A percentile compares a stretch with the other conserved stretches of the same genome.
Evolutionary conservation across 2,113 vertebrate species (phyloP).

Genomic region (Passer domesticus): DNA sequence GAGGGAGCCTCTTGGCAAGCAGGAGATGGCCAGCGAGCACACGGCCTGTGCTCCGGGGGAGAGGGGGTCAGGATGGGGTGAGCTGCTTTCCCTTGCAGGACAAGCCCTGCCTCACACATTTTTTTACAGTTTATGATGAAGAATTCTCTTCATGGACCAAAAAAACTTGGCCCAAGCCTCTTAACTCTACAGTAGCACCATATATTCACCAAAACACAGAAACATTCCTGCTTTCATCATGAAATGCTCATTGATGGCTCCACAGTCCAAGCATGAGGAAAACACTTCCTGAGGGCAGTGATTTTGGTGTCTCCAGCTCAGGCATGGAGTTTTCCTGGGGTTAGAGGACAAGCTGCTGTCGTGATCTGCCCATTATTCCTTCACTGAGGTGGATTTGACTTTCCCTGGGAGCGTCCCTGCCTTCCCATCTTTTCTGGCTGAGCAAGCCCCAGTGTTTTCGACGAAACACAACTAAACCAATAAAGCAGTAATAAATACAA

Average conservation of each 20-base stretch:
- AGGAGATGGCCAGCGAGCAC: background rate
- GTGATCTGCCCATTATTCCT: background rate
- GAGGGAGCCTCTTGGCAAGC: background rate
- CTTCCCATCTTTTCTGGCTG: background rate
- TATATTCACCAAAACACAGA: background rate
- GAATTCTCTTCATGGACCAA: background rate
- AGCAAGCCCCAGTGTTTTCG: background rate
- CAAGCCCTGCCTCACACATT: background rate
- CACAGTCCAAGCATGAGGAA: background rate
- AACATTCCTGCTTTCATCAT: background rate
- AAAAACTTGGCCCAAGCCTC: background rate
- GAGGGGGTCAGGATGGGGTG: background rate
- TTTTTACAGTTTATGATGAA: background rate
- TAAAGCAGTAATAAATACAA: background rate
- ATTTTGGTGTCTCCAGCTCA: background rate
- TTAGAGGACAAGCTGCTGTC: background rate
- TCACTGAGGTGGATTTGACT: background rate
- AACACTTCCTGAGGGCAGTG: fast-evolving
- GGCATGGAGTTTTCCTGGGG: background rate
- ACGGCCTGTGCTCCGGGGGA: fast-evolving
- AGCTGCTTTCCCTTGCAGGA: background rate
- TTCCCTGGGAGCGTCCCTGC: background rate
- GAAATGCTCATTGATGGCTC: background rate
- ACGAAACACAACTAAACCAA: background rate
- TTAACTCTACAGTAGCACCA: background rate